Conservation (phyloP, 2,113 vertebrate genomes). For the Chinchilla lanigera region DNA sequence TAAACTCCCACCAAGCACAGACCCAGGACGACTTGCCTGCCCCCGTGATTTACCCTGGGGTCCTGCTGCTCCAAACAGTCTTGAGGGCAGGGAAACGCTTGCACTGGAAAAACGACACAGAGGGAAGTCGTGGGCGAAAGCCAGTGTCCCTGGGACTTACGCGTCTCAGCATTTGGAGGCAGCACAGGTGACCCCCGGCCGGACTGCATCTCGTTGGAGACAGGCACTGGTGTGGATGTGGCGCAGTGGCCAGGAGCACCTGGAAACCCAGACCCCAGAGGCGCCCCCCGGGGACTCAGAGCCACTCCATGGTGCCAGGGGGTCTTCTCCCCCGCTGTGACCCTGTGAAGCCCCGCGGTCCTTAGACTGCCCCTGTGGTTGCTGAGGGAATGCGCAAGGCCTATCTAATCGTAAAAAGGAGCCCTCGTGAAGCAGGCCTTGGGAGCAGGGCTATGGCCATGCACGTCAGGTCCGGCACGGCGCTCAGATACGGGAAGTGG, state of each 20-base stretch:
- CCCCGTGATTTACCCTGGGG: background rate
- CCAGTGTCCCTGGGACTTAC: background rate
- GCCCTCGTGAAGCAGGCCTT: background rate
- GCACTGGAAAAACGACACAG: background rate
- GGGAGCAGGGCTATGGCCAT: background rate
- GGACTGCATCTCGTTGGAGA: background rate
- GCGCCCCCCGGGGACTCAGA: background rate
- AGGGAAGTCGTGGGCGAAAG: background rate
- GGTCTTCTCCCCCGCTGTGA: background rate
- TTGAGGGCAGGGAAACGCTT: background rate
- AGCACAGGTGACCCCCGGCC: accelerated
- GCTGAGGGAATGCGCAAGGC: background rate
- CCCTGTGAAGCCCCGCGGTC: background rate
- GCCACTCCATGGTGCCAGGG: background rate
- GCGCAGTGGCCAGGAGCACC: background rate
- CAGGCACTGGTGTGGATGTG: background rate
- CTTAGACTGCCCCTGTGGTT: background rate
- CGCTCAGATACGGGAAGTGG: background rate
- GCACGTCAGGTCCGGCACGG: background rate
- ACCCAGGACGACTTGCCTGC: background rate
- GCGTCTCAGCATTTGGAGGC: background rate
- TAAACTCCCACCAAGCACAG: background rate
- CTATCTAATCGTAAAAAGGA: background rate
- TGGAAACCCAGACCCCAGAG: background rate
- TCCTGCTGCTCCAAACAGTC: background rate